Conservation (phyloP, 2,113 vertebrate species). For the Elephas maximus region DNA sequence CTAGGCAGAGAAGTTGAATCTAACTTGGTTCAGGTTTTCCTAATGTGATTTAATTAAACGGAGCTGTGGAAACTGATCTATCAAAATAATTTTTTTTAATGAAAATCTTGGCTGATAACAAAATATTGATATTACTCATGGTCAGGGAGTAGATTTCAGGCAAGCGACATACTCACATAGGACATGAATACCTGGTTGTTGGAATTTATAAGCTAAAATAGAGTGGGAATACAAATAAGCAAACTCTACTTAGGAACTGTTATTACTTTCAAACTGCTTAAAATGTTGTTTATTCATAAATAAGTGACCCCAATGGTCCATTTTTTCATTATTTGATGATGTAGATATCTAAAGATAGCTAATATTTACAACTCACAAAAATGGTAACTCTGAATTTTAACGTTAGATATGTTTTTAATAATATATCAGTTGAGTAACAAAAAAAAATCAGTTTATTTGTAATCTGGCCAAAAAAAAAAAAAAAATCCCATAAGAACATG, state of each 20-base stretch:
- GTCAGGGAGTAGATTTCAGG: background rate
- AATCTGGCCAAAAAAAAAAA: background rate
- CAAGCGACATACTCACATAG: background rate
- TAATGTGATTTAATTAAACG: slow-evolving; percentile 62
- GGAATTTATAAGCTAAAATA: slow-evolving; percentile 40
- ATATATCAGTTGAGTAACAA: background rate
- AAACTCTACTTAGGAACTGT: slow-evolving; percentile 25
- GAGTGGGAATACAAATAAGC: background rate
- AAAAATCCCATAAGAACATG: background rate
- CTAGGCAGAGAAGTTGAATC: slow-evolving; percentile 72
- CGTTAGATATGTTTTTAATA: background rate
- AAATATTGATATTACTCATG: slow-evolving; percentile 26
- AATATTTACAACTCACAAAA: background rate
- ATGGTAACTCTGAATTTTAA: background rate
- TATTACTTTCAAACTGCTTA: background rate
- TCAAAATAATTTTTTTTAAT: slow-evolving; percentile 60
- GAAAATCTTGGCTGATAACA: background rate
- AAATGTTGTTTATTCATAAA: background rate
- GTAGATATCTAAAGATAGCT: background rate
- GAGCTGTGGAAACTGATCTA: slow-evolving; percentile 70
- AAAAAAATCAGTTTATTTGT: background rate
- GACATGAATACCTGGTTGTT: slow-evolving; percentile 24
- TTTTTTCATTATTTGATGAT: slow-evolving; percentile 30
- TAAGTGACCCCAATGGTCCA: background rate
- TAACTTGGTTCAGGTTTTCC: slow-evolving; percentile 56